Base-by-base conservation (phyloP, 37 sponge, comb jelly and placozoan species). In the Bolinopsis microptera region DNA sequence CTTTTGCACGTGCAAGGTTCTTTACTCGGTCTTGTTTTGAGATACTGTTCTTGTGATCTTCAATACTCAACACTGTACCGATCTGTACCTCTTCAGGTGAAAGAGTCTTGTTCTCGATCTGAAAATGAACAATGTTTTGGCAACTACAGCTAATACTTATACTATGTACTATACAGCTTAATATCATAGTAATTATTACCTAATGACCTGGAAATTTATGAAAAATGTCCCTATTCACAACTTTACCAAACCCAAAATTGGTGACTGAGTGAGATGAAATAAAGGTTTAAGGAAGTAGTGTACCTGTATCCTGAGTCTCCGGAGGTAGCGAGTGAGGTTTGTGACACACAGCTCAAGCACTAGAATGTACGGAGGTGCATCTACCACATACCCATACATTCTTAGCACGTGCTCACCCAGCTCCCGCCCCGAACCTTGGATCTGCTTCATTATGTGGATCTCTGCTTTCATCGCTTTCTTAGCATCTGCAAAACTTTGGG, bases 391-490 rank as follows among this genome's bases (percentile, higher is more conserved):
- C 2, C 90, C 90, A 30, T 86, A 86, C 90, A 86, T 86, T 25
- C 90, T 18, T 2, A 86, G 61, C 31, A 86, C 61, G 61, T 86
- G 34, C 61, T 38, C 21, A n/a, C 39, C 39, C 41, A 86, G 30
- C 3, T 38, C 24, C 61, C 61, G 90, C 5, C 90, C 90, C 5
- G 25, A 24, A 28, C 31, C 75, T 26, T 86, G 90, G n/a, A 86
- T 86, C 25, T 39, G 61, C 61, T 41, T 86, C 90, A 86, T 86
- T 38, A 86, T 86, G 30, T 86, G 24, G 9, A 86, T 86, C 90
- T 86, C 90, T 1, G 90, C 41, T 40, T 41, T 39, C 90, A 86
- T 86, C 61, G 90, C 90, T n/a, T 86, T 86, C 90, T 86, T 86
- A 0, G 90, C 90, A 3, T 86, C 90, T 72, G 75, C 3, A 28